Conservation (phyloP, 2,113 vertebrate species). For the Pampusana beccarii region DNA sequence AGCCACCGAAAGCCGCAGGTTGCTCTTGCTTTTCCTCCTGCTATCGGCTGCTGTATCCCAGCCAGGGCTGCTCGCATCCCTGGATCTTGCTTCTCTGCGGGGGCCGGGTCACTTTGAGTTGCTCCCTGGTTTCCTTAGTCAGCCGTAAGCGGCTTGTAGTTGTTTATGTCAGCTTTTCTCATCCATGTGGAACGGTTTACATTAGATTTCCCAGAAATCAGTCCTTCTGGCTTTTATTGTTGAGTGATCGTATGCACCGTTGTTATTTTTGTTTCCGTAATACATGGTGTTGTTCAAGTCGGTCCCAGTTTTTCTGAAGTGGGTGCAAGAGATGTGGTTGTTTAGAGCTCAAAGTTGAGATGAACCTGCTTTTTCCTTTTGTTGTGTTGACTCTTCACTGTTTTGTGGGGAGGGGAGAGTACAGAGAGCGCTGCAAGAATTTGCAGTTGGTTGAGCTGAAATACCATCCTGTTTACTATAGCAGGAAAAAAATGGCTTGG, state of each 20-base stretch:
- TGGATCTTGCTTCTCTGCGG: not conserved
- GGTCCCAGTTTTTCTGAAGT: not conserved
- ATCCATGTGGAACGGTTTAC: not conserved
- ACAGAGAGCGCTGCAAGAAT: rapidly evolving
- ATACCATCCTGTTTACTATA: not conserved
- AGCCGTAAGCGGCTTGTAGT: not conserved
- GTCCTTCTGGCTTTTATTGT: not conserved
- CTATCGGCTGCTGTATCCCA: not conserved
- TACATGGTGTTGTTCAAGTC: not conserved
- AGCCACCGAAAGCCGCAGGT: not conserved
- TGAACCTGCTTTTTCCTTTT: not conserved
- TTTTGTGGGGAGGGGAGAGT: not conserved
- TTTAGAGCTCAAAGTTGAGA: not conserved
- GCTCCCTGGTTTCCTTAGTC: not conserved
- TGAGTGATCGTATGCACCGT: not conserved
- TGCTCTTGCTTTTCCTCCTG: not conserved
- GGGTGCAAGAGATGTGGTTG: not conserved
- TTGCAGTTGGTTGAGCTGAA: not conserved
- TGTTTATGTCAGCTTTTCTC: not conserved
- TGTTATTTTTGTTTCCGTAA: not conserved
- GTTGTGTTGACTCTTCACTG: not conserved
- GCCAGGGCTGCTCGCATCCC: not conserved
- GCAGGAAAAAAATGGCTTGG: not conserved
- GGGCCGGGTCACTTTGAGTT: not conserved
- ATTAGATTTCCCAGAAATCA: not conserved